Evolutionary conservation across 2,888 invertebrate species (phyloP).

Genomic region (Oligia strigilis): DNA sequence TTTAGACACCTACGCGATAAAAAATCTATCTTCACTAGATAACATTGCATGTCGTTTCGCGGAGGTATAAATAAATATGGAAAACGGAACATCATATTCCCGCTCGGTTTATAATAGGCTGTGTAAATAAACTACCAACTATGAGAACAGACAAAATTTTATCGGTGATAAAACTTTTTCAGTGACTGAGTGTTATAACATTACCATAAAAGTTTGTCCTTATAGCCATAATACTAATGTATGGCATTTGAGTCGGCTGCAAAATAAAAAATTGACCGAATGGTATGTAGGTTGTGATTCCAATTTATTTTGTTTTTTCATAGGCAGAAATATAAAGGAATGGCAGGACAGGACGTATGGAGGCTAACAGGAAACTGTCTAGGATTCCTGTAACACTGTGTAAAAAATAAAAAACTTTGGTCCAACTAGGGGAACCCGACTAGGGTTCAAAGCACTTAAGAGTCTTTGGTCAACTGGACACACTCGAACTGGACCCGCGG

Average conservation of each 20-base stretch:
- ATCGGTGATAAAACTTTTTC: background rate
- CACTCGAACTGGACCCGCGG: too few relatives aligned
- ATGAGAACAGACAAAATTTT: background rate
- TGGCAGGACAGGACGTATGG: background rate
- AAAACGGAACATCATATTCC: slow-evolving; percentile 4
- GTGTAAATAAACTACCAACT: background rate
- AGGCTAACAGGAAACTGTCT: background rate
- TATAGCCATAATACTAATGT: background rate
- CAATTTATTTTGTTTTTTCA: background rate
- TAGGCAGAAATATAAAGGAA: background rate
- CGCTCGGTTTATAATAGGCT: background rate
- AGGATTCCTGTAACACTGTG: background rate
- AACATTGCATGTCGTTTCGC: slow-evolving; percentile 44
- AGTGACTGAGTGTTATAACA: background rate
- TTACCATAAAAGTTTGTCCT: background rate
- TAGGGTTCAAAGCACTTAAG: background rate
- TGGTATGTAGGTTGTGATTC: background rate
- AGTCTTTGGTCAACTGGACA: too few relatives aligned
- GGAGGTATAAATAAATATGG: background rate
- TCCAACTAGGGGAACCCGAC: too few relatives aligned
- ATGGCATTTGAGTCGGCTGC: background rate
- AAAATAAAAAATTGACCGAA: background rate
- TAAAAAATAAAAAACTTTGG: background rate
- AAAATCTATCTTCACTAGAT: slow-evolving; percentile 43
- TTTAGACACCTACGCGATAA: slow-evolving; percentile 50